Evolutionary conservation across 2,888 invertebrate genomes (phyloP).

Genomic region (Agrenia bidenticulata): DNA sequence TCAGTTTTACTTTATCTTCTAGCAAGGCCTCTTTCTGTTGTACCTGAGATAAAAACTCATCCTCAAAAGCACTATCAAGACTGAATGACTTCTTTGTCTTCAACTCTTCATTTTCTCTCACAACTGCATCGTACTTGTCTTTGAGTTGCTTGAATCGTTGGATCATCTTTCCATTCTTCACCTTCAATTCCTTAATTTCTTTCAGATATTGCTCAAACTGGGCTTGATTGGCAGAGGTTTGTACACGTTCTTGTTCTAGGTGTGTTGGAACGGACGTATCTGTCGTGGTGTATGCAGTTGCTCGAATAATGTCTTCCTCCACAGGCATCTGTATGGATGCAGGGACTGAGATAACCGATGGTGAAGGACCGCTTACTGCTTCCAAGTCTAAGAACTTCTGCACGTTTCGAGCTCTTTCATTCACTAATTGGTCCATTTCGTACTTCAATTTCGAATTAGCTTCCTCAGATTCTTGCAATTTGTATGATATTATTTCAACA

Average conservation of each 20-base stretch:
- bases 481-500: slow-evolving; percentile 13
- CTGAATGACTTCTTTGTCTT: slow-evolving; percentile 64
- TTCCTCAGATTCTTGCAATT: slow-evolving; percentile 18
- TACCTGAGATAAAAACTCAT: slow-evolving; percentile 73
- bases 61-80: slow-evolving; percentile 75
- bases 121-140: slow-evolving; percentile 57
- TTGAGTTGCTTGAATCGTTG: slow-evolving; percentile 84
- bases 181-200: slow-evolving; percentile 67
- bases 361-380: slow-evolving; percentile 9
- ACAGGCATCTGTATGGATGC: neutral
- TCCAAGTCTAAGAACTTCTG: slow-evolving; percentile 25
- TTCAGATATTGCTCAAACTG: slow-evolving; percentile 55
- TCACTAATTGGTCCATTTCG: slow-evolving; percentile 9
- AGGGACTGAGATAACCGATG: neutral
- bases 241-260: neutral
- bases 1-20: slow-evolving; percentile 66
- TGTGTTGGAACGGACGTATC: slow-evolving; percentile 4
- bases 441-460: slow-evolving; percentile 6
- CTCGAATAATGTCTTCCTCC: slow-evolving; percentile 16
- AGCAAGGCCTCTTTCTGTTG: slow-evolving; percentile 57
- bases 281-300: slow-evolving; percentile 23
- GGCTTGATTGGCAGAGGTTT: neutral
- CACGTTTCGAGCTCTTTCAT: slow-evolving; percentile 11
- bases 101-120: slow-evolving; percentile 40
- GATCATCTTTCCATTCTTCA: slow-evolving; percentile 74